Base-by-base conservation (phyloP, 2,113 vertebrate species). In the Oncorhynchus gorbuscha region DNA sequence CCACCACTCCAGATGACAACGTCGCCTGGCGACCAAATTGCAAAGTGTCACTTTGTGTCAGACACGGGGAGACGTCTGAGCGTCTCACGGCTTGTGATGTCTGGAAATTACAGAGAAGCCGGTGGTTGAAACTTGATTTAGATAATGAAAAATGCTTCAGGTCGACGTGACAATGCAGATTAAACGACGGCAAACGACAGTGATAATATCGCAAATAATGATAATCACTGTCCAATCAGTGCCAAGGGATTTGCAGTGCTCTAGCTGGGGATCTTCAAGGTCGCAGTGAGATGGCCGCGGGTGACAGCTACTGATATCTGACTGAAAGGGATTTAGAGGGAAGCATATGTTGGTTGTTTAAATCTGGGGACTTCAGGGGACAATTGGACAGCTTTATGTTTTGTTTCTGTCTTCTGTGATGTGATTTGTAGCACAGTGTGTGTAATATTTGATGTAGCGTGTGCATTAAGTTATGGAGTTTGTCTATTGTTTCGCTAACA, bases 21-120 rank as follows among this genome's bases (percentile, higher is more conserved):
- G 71, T 66, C 70, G 72, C 24, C 70, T 62, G 75, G 77, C 62
- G 68, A 74, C 39, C 71, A 77, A 73, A 84, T 80, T 79, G 73
- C 80, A 77, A 71, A 78, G 79, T 76, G 81, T 82, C 73, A 71
- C 73, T 81, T 72, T 74, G 72, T 51, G 75, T 75, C 75, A 69
- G 75, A 39, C 39, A 69, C 20, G 11, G 18, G 7, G 69, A 49
- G 32, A 45, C 9, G 39, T 48, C 69, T 70, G 69, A 45, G 65
- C 39, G 13, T 55, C 28, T 49, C 69, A 68, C 45, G 48, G 67
- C 64, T 74, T 59, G 2, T 76, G 73, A 75, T 70, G 71, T 51
- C 72, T n/a, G 58, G 64, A 77, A 72, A 76, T 79, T 35, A 68
- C 32, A 49, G 39, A 39, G 69, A 18, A 16, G 66, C 14, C 28